These are phyloP conservation scores for Mirounga angustirostris DNA, from an alignment of 2,113 vertebrate species.

Conservation along the genomic window DNA sequence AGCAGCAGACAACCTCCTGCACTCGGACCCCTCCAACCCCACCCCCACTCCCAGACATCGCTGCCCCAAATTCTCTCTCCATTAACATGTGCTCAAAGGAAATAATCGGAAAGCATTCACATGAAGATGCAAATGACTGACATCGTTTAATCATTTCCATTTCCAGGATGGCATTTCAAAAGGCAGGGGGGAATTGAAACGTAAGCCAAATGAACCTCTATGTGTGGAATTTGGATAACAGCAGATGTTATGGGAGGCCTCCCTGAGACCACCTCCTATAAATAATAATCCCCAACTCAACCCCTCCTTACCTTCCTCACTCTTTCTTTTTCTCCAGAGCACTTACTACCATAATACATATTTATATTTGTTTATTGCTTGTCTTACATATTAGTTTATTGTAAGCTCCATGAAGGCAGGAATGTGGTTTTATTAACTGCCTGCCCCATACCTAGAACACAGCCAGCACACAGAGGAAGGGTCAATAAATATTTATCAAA, in stretches of 20 bases:
- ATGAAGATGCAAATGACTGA: constrained; percentile 33
- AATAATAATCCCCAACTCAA: background rate
- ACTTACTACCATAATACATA: background rate
- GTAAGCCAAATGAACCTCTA: background rate
- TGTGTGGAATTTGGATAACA: background rate
- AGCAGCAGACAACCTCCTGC: background rate
- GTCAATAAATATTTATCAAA: background rate
- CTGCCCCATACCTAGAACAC: background rate
- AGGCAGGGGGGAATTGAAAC: constrained; percentile 21
- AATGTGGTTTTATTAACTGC: background rate
- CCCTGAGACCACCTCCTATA: background rate
- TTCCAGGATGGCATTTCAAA: constrained; percentile 57
- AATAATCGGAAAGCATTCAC: background rate
- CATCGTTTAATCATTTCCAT: background rate
- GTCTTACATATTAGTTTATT: background rate
- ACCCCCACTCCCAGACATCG: background rate
- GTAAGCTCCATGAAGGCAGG: background rate
- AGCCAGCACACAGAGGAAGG: background rate
- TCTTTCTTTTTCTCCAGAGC: background rate
- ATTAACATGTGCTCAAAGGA: constrained; percentile 19
- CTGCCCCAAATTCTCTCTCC: background rate
- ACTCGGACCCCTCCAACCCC: rapidly evolving
- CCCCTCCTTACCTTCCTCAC: too few species aligned
- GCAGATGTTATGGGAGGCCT: background rate
- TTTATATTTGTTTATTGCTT: background rate